Evolutionary conservation across 2,888 invertebrate species (phyloP).

Genomic region (Teinopalpus imperialis): DNA sequence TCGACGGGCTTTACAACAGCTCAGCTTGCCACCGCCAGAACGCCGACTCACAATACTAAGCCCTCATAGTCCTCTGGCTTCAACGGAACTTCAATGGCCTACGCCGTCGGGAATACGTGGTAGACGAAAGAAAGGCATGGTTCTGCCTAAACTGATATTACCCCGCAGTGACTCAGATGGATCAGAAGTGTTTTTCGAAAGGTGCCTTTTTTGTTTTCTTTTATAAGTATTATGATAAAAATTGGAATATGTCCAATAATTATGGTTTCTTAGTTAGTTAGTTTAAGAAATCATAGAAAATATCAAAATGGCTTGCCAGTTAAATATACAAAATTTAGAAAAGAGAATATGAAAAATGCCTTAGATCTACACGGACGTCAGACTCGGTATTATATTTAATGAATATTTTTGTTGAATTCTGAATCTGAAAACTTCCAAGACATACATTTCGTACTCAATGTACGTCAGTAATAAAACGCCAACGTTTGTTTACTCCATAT

Average conservation of each 20-base stretch:
- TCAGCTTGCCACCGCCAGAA: conserved; percentile 87
- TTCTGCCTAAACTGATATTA: conserved; percentile 87
- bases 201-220: conserved; percentile 57
- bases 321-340: too few species aligned
- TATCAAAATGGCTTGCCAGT: too few species aligned
- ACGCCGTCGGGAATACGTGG: conserved; percentile 82
- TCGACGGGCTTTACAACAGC: conserved; percentile 84
- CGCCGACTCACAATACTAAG: conserved; percentile 89
- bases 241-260: too few species aligned
- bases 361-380: too few species aligned
- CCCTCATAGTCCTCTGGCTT: conserved; percentile 88
- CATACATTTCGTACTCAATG: conserved; percentile 13
- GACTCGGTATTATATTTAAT: too few species aligned
- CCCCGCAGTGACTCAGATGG: conserved; percentile 89
- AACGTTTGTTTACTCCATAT: conserved; percentile 20
- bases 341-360: too few species aligned
- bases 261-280: too few species aligned
- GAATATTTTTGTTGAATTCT: too few species aligned
- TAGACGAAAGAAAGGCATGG: conserved; percentile 87
- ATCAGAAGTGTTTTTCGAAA: conserved; percentile 84
- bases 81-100: conserved; percentile 84
- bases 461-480: conserved; percentile 21
- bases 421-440: conserved; percentile 13
- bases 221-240: not conserved
- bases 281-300: too few species aligned